Percentiles rank a stretch among this genome's conserved stretches.
phyloP scores from a whole-genome alignment of 2,888 invertebrate species.

The Imbricaverruca yamaguchii region DNA sequence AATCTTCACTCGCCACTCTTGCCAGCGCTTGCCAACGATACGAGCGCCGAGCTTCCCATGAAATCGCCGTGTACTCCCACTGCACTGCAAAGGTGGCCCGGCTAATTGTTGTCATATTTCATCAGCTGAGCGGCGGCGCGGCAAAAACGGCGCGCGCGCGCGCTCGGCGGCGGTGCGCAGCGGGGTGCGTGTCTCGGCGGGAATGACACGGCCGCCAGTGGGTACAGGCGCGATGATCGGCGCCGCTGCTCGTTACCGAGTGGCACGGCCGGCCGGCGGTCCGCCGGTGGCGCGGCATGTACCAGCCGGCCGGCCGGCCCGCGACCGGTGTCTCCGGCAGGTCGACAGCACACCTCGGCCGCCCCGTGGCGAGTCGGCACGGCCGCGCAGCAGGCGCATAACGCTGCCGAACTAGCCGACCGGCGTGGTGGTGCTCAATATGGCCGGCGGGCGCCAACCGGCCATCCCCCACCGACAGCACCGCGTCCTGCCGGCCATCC shows the following conservation, averaged over 20 bases:
- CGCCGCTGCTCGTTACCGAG: too few species aligned
- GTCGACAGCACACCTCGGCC: not conserved
- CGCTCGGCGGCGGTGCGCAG: not conserved
- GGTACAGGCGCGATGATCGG: not conserved
- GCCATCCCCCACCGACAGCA: too few species aligned
- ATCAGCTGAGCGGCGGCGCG: not conserved
- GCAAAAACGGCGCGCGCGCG: slow-evolving; percentile 7
- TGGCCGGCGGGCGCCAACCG: too few species aligned
- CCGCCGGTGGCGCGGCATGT: too few species aligned
- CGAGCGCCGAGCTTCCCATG: not conserved
- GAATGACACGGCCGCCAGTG: not conserved
- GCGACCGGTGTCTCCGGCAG: too few species aligned
- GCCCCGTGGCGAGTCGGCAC: not conserved
- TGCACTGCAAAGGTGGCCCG: not conserved
- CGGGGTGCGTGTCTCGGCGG: not conserved
- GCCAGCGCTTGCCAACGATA: not conserved
- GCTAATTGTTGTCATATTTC: slow-evolving; percentile 9
- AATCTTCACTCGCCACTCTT: not conserved
- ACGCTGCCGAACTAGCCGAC: not conserved
- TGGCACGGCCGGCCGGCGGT: too few species aligned
- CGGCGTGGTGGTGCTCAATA: too few species aligned
- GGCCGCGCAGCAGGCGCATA: not conserved
- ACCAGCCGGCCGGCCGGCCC: too few species aligned
- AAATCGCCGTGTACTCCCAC: not conserved
- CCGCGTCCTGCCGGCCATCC: too few species aligned